Conservation (phyloP, 1,140 invertebrate genomes). For the Drosophila virilis region DNA sequence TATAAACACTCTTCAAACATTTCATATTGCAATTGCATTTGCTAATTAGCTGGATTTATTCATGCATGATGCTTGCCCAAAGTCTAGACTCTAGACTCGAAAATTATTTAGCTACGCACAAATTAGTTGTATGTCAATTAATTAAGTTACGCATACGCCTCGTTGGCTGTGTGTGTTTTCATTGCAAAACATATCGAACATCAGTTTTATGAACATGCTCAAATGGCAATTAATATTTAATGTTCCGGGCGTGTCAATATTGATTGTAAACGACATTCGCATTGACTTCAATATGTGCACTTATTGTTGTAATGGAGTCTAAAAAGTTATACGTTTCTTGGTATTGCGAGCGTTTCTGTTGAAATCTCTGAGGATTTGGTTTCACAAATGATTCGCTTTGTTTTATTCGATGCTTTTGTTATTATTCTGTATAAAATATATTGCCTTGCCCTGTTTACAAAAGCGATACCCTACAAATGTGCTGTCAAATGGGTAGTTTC, state of each 20-base stretch:
- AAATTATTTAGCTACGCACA: conserved; percentile 11
- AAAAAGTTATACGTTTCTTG: neutral
- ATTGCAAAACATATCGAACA: conserved; percentile 7
- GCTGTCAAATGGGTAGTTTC: neutral
- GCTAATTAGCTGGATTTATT: conserved; percentile 27
- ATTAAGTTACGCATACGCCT: conserved; percentile 30
- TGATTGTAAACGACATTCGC: neutral
- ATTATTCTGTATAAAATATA: neutral
- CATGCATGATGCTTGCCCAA: conserved; percentile 13
- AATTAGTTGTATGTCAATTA: conserved; percentile 28
- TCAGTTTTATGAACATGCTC: neutral
- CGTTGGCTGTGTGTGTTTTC: conserved; percentile 1
- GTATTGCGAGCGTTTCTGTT: neutral
- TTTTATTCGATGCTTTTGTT: neutral
- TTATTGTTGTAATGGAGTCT: no score
- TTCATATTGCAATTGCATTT: neutral
- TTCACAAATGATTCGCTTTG: conserved; percentile 9
- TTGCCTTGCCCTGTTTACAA: no score
- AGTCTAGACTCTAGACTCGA: conserved; percentile 8
- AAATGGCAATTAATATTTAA: conserved; percentile 15
- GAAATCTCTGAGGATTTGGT: conserved; percentile 4
- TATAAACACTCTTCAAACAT: neutral
- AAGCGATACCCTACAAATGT: neutral
- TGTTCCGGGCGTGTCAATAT: conserved; percentile 13
- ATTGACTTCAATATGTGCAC: neutral